Percentiles rank a stretch among this genome's conserved stretches.
These are phyloP conservation scores for Cephus pulcher DNA, from an alignment of 2,888 invertebrate genomes.

Conservation along the genomic window DNA sequence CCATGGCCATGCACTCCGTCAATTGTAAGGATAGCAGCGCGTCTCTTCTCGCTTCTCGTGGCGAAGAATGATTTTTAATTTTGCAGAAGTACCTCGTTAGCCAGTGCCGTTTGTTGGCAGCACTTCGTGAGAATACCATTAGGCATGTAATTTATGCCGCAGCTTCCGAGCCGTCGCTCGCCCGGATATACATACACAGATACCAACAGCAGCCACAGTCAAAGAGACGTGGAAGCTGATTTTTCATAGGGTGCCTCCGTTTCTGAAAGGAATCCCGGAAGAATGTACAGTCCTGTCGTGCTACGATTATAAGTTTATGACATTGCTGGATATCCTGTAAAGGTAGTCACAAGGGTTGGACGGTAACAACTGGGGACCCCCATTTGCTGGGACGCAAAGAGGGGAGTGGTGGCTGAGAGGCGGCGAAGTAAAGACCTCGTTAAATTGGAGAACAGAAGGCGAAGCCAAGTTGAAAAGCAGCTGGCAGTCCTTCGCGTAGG, in stretches of 20 bases:
- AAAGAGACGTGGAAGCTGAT: background rate
- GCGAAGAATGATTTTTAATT: conserved; percentile 4
- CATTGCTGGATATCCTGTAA: background rate
- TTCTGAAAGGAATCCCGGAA: background rate
- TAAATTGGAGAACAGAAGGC: background rate
- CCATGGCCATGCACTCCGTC: background rate
- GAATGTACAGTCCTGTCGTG: background rate
- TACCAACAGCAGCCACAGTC: background rate
- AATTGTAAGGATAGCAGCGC: background rate
- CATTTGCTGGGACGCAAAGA: background rate
- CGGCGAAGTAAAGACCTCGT: background rate
- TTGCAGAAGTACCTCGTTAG: conserved; percentile 3
- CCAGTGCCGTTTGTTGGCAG: background rate
- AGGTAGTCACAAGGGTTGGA: background rate
- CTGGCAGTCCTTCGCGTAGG: background rate
- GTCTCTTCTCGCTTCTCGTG: background rate
- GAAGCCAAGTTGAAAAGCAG: background rate
- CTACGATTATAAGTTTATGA: background rate
- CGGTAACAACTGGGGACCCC: background rate
- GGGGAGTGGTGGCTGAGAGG: background rate
- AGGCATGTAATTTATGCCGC: background rate
- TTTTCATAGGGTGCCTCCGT: background rate
- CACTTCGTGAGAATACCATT: background rate
- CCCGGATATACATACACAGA: background rate
- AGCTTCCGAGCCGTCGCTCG: background rate